A percentile compares a stretch with the other conserved stretches of the same genome.
Evolutionary conservation across 35 echinoderm and acorn worm genomes (phyloP).

Genomic region (Hemicentrotus pulcherrimus): DNA sequence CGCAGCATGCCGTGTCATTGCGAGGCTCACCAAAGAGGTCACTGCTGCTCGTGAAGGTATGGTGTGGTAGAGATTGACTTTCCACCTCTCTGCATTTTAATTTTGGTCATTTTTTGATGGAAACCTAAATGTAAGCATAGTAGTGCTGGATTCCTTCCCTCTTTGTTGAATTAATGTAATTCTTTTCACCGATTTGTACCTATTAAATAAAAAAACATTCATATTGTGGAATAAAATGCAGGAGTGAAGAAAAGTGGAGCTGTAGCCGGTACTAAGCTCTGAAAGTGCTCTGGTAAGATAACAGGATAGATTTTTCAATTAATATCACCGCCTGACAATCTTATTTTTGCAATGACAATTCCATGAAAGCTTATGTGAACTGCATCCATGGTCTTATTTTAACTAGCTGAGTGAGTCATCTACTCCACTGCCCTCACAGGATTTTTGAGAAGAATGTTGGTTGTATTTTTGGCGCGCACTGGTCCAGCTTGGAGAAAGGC

Average conservation of each 20-base stretch:
- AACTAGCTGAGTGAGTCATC: too few species aligned
- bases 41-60: slow-evolving; percentile 98
- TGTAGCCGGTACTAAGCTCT: too few species aligned
- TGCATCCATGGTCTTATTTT: too few species aligned
- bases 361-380: too few species aligned
- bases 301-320: too few species aligned
- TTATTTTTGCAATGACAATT: too few species aligned
- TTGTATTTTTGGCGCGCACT: slow-evolving; percentile 78
- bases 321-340: too few species aligned
- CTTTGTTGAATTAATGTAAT: neutral
- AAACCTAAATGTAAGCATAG: neutral
- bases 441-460: slow-evolving; percentile 80
- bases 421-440: too few species aligned
- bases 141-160: neutral
- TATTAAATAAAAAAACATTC: neutral
- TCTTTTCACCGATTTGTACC: too few species aligned
- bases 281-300: too few species aligned
- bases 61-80: neutral
- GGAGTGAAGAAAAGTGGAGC: too few species aligned
- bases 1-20: slow-evolving; percentile 98
- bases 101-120: neutral
- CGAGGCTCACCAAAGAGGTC: slow-evolving; percentile 94
- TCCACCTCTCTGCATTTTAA: too few species aligned
- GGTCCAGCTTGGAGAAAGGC: slow-evolving; percentile 83
- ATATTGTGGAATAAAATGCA: neutral